Base-by-base conservation (phyloP, 53 echinoderm and acorn worm species). In the Mesocentrotus franciscanus region DNA sequence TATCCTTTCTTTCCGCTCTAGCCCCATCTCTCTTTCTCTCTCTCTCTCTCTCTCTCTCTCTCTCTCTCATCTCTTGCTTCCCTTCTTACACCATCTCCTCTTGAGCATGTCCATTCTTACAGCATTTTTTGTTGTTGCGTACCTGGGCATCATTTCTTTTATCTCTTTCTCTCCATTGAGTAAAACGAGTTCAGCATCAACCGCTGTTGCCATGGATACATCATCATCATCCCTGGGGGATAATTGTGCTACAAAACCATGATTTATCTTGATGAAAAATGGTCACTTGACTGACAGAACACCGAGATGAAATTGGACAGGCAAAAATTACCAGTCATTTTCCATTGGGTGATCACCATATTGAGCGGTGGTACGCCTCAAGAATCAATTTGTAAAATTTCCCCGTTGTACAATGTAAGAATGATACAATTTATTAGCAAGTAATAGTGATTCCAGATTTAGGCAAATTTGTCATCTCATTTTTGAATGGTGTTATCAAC, bases 91-190 rank as follows among this genome's bases (percentile, higher is more conserved):
- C 36, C 35, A 79, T 39, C 16, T 36, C 36, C 39, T 20, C 39
- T 18, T 36, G 5, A 36, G 9, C 35, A 79, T 39, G 32, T 36
- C 39, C 4, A 39, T 17, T 36, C 79, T 39, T 30, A 29, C 2
- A 30, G 27, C 36, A 34, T 17, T 18, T 79, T 36, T 9, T 39
- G 39, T 1, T 39, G 18, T 61, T 18, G 8, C 79, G 18, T 27
- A 79, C 79, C 79, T 36, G 36, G 79, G 39, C 7, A 20, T 79
- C 18, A 36, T 18, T 79, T 79, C 6, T 79, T 32, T 79, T 18
- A 79, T 39, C 35, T 79, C 39, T 79, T 79, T 79, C 74, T 79
- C 39, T 79, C 79, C 39, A 79, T 39, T 79, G 36, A 79, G 20
- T 32, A 79, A 79, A 79, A 79, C 79, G 36, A 34, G 36, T 79